These are phyloP conservation scores for Palaemon carinicauda DNA, from an alignment of 1,140 invertebrate genomes.

Conservation along the genomic window DNA sequence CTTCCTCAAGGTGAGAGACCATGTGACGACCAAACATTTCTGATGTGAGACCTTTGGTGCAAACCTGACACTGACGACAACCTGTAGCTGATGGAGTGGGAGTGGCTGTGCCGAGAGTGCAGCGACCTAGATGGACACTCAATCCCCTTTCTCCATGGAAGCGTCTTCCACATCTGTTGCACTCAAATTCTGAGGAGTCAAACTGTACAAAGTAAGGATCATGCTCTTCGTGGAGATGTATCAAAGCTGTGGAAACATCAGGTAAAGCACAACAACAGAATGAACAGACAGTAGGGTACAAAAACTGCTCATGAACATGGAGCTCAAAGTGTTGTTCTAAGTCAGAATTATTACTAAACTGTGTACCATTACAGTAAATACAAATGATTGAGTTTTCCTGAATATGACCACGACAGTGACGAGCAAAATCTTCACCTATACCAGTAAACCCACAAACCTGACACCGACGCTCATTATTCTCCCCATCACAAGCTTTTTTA, in stretches of 20 bases:
- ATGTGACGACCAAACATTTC: constrained; percentile 58
- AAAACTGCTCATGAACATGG: constrained; percentile 59
- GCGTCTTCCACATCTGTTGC: constrained; percentile 51
- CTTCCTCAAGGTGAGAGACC: constrained; percentile 55
- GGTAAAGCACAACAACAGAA: constrained; percentile 55
- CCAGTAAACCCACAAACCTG: constrained; percentile 44
- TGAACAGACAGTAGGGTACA: constrained; percentile 57
- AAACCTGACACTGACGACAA: constrained; percentile 53
- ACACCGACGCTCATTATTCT: constrained; percentile 40
- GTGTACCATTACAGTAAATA: constrained; percentile 58
- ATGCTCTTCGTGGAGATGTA: constrained; percentile 55
- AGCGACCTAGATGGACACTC: constrained; percentile 54
- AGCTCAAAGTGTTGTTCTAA: constrained; percentile 58
- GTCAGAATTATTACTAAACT: constrained; percentile 33
- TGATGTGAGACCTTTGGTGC: constrained; percentile 47
- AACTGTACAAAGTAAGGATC: constrained; percentile 48
- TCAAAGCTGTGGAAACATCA: constrained; percentile 53
- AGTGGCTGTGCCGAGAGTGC: constrained; percentile 40
- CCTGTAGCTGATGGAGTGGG: constrained; percentile 9
- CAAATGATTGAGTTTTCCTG: constrained; percentile 49
- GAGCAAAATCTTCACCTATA: constrained; percentile 51
- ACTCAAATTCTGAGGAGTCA: constrained; percentile 50
- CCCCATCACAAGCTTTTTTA: constrained; percentile 50
- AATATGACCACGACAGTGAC: constrained; percentile 54
- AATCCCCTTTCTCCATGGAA: constrained; percentile 58